Percentiles rank a stretch among this genome's conserved stretches.
These are phyloP conservation scores for Mesodorylaimus sp. DNA, from an alignment of 2,888 invertebrate species.

Conservation along the genomic window DNA sequence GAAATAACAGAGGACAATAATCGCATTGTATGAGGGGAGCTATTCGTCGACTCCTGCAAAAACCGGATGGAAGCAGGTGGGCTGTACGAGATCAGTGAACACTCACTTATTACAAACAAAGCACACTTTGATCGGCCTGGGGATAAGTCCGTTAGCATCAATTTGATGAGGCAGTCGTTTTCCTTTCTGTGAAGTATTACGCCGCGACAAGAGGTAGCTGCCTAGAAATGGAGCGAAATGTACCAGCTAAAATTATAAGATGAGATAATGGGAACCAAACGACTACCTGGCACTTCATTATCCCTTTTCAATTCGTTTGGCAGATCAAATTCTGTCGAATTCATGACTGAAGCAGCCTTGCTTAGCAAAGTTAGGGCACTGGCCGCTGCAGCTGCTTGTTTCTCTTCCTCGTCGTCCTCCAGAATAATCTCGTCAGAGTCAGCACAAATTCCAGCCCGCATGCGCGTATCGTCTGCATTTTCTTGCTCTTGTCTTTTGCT, in stretches of 20 bases:
- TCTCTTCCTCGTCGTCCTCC: too few relatives aligned
- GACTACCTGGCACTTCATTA: constrained; percentile 30
- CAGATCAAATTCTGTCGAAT: constrained; percentile 72
- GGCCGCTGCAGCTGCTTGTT: constrained; percentile 11
- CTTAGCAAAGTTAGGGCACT: constrained; percentile 58
- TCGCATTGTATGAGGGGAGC: constrained; percentile 77
- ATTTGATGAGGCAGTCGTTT: constrained; percentile 37
- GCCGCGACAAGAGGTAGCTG: constrained; percentile 9
- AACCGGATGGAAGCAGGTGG: background rate
- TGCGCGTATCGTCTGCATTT: too few relatives aligned
- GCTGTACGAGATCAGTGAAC: background rate
- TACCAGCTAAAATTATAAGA: too few relatives aligned
- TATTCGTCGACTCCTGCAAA: constrained; percentile 52
- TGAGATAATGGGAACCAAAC: background rate
- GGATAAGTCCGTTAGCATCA: constrained; percentile 48
- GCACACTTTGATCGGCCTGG: constrained; percentile 63
- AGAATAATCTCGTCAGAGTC: too few relatives aligned
- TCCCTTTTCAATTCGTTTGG: constrained; percentile 49
- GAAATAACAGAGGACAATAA: constrained; percentile 71
- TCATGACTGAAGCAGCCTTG: constrained; percentile 59
- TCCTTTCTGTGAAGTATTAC: constrained; percentile 25
- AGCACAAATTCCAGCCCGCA: too few relatives aligned
- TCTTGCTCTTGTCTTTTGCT: background rate
- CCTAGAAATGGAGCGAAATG: background rate
- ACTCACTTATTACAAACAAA: constrained; percentile 51